phyloP scores from a whole-genome alignment of 2,797 vertebrate species.

The Paedocypris micromegethes region DNA sequence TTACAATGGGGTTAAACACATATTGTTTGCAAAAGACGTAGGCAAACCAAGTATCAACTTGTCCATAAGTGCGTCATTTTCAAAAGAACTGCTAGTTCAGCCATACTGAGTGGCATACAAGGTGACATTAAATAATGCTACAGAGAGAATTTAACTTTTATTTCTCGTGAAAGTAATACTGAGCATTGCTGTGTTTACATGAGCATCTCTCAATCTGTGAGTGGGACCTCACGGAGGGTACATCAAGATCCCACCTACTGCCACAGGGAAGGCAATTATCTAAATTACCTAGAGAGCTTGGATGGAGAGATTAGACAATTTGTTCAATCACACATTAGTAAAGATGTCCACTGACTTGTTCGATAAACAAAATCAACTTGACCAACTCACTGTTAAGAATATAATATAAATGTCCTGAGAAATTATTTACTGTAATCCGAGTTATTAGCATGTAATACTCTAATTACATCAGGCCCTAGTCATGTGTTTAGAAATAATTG shows the following conservation, averaged over 20 bases:
- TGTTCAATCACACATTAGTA: conserved; percentile 18
- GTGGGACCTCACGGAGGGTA: neutral
- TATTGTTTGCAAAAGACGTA: conserved; percentile 32
- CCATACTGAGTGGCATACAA: neutral
- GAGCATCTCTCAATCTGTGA: neutral
- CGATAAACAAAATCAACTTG: conserved; percentile 1
- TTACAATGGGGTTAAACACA: conserved; percentile 11
- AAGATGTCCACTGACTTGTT: neutral
- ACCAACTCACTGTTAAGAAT: neutral
- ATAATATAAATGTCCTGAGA: conserved; percentile 17
- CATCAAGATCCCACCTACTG: conserved; percentile 28
- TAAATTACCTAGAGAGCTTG: conserved; percentile 54
- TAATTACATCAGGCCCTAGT: neutral
- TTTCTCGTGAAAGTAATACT: neutral
- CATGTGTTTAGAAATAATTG: neutral
- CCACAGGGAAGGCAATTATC: conserved; percentile 45
- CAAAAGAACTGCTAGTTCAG: conserved; percentile 8
- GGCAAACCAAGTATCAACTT: conserved; percentile 31
- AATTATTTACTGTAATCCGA: neutral
- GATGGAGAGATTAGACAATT: conserved; percentile 35
- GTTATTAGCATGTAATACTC: neutral
- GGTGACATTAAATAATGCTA: neutral
- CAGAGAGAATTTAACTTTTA: too few species aligned
- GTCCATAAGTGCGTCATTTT: conserved; percentile 28
- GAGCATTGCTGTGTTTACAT: neutral